Evolutionary conservation across 2,888 invertebrate genomes (phyloP).

Genomic region (Platypus cylindrus): DNA sequence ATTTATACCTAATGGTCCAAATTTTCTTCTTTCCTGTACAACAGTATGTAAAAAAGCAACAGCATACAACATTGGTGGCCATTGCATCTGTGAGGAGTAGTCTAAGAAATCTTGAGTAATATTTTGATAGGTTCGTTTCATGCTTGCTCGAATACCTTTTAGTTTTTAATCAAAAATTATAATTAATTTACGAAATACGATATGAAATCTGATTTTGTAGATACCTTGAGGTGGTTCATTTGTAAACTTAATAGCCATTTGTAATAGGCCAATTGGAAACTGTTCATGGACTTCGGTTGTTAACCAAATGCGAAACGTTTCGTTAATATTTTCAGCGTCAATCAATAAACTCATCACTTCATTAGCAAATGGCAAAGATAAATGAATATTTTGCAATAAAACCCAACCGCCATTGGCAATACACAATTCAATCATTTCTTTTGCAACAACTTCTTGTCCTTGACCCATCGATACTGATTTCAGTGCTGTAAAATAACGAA

Average conservation of each 20-base stretch:
- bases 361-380: constrained; percentile 87
- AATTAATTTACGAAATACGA: too few species aligned
- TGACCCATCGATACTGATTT: constrained; percentile 95
- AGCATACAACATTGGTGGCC: constrained; percentile 87
- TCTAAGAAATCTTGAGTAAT: constrained; percentile 86
- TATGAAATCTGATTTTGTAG: too few species aligned
- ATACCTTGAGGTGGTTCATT: constrained; percentile 90
- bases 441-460: constrained; percentile 64
- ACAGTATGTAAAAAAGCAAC: constrained; percentile 93
- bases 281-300: constrained; percentile 89
- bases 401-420: constrained; percentile 74
- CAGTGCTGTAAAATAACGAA: constrained; percentile 39
- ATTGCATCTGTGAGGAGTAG: constrained; percentile 80
- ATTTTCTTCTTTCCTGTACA: constrained; percentile 89
- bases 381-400: constrained; percentile 86
- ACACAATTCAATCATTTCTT: constrained; percentile 33
- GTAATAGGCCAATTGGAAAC: constrained; percentile 72
- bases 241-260: constrained; percentile 94
- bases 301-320: constrained; percentile 74
- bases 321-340: constrained; percentile 72
- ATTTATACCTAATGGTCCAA: constrained; percentile 60
- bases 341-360: constrained; percentile 83
- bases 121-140: constrained; percentile 85
- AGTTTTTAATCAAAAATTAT: too few species aligned
- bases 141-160: constrained; percentile 75